These are phyloP conservation scores for Sclerodermus sp. DNA, from an alignment of 2,888 invertebrate species.

Conservation along the genomic window DNA sequence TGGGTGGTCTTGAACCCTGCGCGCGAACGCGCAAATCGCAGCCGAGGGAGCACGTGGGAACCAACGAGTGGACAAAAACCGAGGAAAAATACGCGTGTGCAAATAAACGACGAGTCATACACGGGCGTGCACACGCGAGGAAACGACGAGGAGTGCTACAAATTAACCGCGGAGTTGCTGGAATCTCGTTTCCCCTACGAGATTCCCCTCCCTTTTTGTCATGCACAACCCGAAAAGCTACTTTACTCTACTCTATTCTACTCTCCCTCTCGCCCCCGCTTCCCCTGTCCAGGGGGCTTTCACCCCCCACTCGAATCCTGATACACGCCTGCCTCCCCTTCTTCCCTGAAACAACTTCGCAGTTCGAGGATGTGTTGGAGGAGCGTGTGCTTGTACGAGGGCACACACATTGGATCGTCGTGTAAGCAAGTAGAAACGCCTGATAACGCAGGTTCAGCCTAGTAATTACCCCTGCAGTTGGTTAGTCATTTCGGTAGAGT, in stretches of 20 bases:
- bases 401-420: slow-evolving; percentile 1
- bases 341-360: too few relatives aligned
- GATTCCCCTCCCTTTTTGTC: slow-evolving; percentile 1
- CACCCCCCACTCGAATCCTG: too few relatives aligned
- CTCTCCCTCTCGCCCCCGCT: not conserved
- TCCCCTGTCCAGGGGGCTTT: too few relatives aligned
- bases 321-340: too few relatives aligned
- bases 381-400: not conserved
- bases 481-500: slow-evolving; percentile 3
- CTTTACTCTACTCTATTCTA: not conserved
- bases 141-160: slow-evolving; percentile 16
- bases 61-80: not conserved
- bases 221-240: not conserved
- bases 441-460: slow-evolving; percentile 28
- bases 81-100: too few relatives aligned
- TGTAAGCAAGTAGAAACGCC: slow-evolving; percentile 13
- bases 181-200: slow-evolving; percentile 15
- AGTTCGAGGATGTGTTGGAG: not conserved
- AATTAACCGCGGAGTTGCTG: slow-evolving; percentile 24
- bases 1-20: slow-evolving; percentile 14
- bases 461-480: slow-evolving; percentile 28
- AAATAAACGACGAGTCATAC: slow-evolving; percentile 1
- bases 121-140: slow-evolving; percentile 1
- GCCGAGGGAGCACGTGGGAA: slow-evolving; percentile 18
- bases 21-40: slow-evolving; percentile 16